Evolutionary conservation across 2,888 invertebrate species (phyloP), one percentile per base, ranked within the genome.

Genomic region (Eustalomyia histrio): DNA sequence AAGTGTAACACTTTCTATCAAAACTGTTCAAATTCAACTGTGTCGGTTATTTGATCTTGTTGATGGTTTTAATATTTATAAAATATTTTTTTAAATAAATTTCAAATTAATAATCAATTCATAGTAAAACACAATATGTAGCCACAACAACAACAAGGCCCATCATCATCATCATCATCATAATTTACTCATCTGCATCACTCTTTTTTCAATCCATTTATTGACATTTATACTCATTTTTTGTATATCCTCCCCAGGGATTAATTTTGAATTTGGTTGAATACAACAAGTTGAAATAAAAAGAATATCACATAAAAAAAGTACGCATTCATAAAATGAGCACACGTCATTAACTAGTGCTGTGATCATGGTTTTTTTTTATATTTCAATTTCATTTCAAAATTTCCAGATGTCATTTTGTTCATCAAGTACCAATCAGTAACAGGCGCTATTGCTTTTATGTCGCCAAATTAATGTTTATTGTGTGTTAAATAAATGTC

Each of bases 391-490:
- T 29, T 12, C 14, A n/a, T 39, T 17, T 12, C 1, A n/a, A 43
- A n/a, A 55, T 71, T 71, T 53, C 75, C 69, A 64, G 68, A 65
- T 74, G 78, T 52, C 52, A 21, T 24, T 47, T 29, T n/a, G 58
- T 68, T 47, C 17, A 67, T 21, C 63, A 47, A 60, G 81, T 81
- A 81, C 81, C 81, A 67, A 60, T 64, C 74, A 55, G 81, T 81
- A 81, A 81, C 81, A 78, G 81, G 74, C 81, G 78, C 78, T 76
- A 21, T 47, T 69, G 50, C 17, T 53, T 24, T 52, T 33, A 16
- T 75, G 81, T 75, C 81, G 78, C 78, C 78, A 81, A 74, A 78
- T 74, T 78, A 71, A 81, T 81, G 71, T 43, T 81, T 35, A 58
- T 55, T 29, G 55, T 35, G 71, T 60, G 65, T 65, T 74, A 71